Evolutionary conservation across 2,797 vertebrate species (phyloP).

Genomic region (Hydrolagus colliei): DNA sequence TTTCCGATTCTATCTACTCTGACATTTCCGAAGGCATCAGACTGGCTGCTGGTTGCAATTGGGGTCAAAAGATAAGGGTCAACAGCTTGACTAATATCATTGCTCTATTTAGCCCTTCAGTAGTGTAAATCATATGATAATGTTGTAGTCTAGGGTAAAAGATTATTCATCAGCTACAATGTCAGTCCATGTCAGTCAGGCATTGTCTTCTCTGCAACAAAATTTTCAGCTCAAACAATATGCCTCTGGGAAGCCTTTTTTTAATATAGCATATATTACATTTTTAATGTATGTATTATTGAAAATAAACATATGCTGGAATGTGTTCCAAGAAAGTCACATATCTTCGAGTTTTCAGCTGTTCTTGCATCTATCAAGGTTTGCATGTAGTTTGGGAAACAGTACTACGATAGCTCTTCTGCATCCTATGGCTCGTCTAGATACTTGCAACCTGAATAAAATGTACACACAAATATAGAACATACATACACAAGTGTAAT

Average conservation of each 20-base stretch:
- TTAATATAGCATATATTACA: neutral
- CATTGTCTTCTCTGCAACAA: neutral
- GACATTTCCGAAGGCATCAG: neutral
- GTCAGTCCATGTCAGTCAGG: too few species aligned
- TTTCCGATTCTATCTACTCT: constrained; percentile 3
- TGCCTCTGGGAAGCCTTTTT: neutral
- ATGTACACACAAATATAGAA: too few species aligned
- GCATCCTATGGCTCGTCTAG: too few species aligned
- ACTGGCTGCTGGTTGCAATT: constrained; percentile 18
- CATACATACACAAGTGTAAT: too few species aligned
- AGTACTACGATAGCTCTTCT: too few species aligned
- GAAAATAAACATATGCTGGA: neutral
- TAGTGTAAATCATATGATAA: neutral
- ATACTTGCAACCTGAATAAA: too few species aligned
- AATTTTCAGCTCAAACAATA: neutral
- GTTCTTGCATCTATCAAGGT: too few species aligned
- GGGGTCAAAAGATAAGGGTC: neutral
- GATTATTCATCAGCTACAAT: neutral
- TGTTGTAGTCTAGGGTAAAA: neutral
- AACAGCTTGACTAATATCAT: neutral
- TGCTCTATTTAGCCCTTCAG: neutral
- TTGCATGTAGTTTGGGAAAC: too few species aligned
- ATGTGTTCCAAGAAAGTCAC: too few species aligned
- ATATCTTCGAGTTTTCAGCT: too few species aligned
- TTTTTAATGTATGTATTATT: neutral